Evolutionary conservation across 2,797 vertebrate genomes (phyloP).

Genomic region (Enteromius anoplus): DNA sequence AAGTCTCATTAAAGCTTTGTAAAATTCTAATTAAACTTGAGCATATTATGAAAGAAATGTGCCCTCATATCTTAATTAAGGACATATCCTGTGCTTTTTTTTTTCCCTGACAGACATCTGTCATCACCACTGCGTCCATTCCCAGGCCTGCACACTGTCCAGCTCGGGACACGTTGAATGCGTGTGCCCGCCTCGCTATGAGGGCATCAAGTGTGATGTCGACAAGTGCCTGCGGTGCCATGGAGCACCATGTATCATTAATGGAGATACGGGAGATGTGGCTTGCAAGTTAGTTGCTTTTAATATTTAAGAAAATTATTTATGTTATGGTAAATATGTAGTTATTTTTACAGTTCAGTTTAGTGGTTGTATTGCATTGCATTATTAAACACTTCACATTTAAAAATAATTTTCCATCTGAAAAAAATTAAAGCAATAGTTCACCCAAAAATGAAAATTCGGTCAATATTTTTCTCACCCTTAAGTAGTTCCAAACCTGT

Average conservation of each 20-base stretch:
- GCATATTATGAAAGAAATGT: slow-evolving; percentile 53
- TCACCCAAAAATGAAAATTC: too few relatives aligned
- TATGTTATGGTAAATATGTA: not conserved
- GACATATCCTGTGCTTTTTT: slow-evolving; percentile 5
- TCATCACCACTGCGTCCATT: slow-evolving; percentile 96
- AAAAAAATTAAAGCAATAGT: not conserved
- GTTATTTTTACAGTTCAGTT: not conserved
- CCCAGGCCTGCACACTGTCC: slow-evolving; percentile 90
- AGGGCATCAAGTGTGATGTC: slow-evolving; percentile 92
- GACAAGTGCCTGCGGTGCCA: slow-evolving; percentile 93
- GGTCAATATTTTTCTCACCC: too few relatives aligned
- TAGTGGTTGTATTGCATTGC: not conserved
- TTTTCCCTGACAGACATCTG: slow-evolving; percentile 78
- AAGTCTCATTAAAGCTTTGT: slow-evolving; percentile 73
- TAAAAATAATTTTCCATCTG: not conserved
- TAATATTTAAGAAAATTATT: not conserved
- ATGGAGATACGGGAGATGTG: slow-evolving; percentile 86
- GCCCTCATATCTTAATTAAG: slow-evolving; percentile 63
- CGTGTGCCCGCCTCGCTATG: slow-evolving; percentile 88
- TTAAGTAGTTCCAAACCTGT: too few relatives aligned
- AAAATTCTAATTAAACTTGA: slow-evolving; percentile 70
- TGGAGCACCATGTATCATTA: slow-evolving; percentile 89
- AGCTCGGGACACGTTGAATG: slow-evolving; percentile 90
- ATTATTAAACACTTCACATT: not conserved
- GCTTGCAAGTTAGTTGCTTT: slow-evolving; percentile 92